These are phyloP conservation scores for Halocynthia aurantium DNA, from an alignment of 23 tunicate species.

Conservation along the genomic window DNA sequence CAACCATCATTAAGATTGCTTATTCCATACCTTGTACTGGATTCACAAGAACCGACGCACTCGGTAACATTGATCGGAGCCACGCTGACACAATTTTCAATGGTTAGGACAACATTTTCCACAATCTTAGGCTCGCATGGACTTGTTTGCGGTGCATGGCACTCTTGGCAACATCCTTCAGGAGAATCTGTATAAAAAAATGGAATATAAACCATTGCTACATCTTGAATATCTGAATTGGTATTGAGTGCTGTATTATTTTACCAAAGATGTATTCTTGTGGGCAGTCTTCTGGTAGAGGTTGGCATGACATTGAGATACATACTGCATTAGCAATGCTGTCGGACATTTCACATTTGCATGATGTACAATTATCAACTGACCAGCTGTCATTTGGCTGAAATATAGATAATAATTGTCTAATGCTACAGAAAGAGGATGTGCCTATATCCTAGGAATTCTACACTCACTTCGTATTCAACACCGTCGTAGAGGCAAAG, in stretches of 20 bases:
- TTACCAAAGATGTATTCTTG: slow-evolving; percentile 3
- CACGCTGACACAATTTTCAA: slow-evolving; percentile 8
- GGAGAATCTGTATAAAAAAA: not conserved
- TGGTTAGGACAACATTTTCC: not conserved
- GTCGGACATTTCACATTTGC: slow-evolving; percentile 3
- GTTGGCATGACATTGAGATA: not conserved
- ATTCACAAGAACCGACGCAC: slow-evolving; percentile 13
- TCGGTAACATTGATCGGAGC: slow-evolving; percentile 6
- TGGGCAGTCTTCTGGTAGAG: slow-evolving; percentile 17
- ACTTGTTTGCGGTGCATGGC: slow-evolving; percentile 1
- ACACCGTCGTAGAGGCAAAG: slow-evolving; percentile 2
- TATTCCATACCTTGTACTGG: slow-evolving; percentile 13
- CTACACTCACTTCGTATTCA: too few species aligned
- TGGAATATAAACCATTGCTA: not conserved
- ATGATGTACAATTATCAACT: slow-evolving; percentile 1
- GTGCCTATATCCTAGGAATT: too few species aligned
- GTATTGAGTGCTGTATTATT: not conserved
- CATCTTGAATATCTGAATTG: too few species aligned
- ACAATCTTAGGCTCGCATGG: slow-evolving; percentile 12
- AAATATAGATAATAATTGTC: not conserved
- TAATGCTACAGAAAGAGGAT: not conserved
- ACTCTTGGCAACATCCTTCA: slow-evolving; percentile 27
- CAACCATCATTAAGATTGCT: not conserved
- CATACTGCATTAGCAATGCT: not conserved
- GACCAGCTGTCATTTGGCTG: slow-evolving; percentile 1